A percentile compares a stretch with the other conserved stretches of the same genome.
Conservation (phyloP, 2,888 invertebrate species). For the Xylota segnis region DNA sequence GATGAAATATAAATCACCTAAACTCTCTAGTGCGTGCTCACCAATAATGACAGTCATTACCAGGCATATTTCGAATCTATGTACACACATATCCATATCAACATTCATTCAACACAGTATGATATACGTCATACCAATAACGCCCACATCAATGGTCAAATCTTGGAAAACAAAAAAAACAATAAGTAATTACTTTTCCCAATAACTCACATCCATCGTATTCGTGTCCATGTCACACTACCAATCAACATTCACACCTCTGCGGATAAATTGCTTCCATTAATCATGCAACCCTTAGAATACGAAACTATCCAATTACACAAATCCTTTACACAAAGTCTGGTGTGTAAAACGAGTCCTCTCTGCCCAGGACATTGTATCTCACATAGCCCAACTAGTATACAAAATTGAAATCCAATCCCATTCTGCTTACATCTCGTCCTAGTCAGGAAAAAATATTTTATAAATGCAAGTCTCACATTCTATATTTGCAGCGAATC, state of each 20-base stretch:
- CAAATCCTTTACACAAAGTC: conserved; percentile 15
- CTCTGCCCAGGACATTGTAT: not conserved
- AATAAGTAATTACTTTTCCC: conserved; percentile 1
- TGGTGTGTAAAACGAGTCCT: not conserved
- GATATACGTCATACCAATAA: not conserved
- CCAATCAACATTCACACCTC: conserved; percentile 26
- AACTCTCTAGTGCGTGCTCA: no score
- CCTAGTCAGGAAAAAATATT: conserved; percentile 4
- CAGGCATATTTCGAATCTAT: not conserved
- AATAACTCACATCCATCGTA: not conserved
- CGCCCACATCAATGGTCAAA: not conserved
- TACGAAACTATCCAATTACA: conserved; percentile 39
- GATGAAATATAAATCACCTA: no score
- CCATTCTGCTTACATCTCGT: conserved; percentile 10
- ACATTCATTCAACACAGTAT: no score
- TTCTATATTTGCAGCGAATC: conserved; percentile 87
- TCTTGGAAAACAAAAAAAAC: not conserved
- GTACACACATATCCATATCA: not conserved
- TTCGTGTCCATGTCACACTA: not conserved
- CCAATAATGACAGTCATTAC: not conserved
- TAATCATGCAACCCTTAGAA: conserved; percentile 25
- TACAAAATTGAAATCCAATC: conserved; percentile 46
- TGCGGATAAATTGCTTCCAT: conserved; percentile 21
- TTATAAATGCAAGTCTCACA: conserved; percentile 79
- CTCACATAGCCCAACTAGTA: not conserved